phyloP scores from a whole-genome alignment of 2,888 invertebrate species.

The Stenurella melanura region DNA sequence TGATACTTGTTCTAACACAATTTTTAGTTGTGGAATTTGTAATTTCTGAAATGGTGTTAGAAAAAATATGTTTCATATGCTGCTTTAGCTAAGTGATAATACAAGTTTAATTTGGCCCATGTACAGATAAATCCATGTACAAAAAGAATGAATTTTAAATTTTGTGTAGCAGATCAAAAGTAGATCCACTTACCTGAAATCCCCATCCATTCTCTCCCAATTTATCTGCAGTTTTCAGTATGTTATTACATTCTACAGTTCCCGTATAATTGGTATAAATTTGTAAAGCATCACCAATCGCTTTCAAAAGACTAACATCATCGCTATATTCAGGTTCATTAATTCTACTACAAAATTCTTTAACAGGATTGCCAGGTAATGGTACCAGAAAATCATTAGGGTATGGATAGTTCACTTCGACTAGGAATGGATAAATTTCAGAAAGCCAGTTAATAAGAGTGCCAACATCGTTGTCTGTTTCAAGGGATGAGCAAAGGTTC shows the following conservation, averaged over 20 bases:
- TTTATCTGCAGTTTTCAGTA: constrained; percentile 75
- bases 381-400: constrained; percentile 86
- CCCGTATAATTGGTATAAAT: constrained; percentile 91
- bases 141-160: not conserved
- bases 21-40: too few relatives aligned
- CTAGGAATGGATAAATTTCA: constrained; percentile 85
- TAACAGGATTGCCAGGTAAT: constrained; percentile 90
- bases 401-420: constrained; percentile 98
- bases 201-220: constrained; percentile 87
- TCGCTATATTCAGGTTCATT: constrained; percentile 54
- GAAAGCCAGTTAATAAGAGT: constrained; percentile 82
- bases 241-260: constrained; percentile 80
- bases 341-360: constrained; percentile 77
- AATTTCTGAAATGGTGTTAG: too few relatives aligned
- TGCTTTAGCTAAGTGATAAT: too few relatives aligned
- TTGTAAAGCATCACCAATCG: constrained; percentile 81
- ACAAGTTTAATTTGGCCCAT: too few relatives aligned
- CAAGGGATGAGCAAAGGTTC: constrained; percentile 84
- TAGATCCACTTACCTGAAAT: constrained; percentile 79
- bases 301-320: constrained; percentile 74
- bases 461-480: constrained; percentile 75
- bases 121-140: too few relatives aligned
- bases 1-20: too few relatives aligned
- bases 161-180: not conserved
- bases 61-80: too few relatives aligned